Base-by-base conservation (phyloP, 2,888 invertebrate species). In the Diadegma fenestrale region DNA sequence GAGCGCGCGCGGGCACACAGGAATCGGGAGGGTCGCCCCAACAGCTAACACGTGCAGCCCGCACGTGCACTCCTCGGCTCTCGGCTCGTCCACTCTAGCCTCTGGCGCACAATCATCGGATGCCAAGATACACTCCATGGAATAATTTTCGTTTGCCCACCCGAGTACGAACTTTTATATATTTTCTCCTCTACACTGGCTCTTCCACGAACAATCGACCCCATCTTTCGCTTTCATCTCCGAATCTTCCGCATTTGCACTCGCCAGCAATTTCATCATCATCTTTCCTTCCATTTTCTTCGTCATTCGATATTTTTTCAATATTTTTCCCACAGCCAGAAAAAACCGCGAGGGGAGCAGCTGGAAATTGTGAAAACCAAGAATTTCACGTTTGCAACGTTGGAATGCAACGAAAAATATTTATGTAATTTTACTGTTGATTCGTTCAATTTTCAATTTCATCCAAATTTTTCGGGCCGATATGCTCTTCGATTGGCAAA, bases 21-120 rank as follows among this genome's bases (percentile, higher is more conserved):
- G 92, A 90, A 92, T 92, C 91, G 91, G 92, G 92, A 92, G 93
- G 92, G 91, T 92, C 92, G 91, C 90, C 89, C 91, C 92, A 91
- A 87, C 92, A 90, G 92, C 92, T 92, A 92, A 93, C 93, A 93
- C 93, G 93, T 93, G 93, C 92, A 92, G 90, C 89, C 90, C 92
- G 93, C 93, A 93, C 93, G 93, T 93, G 93, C 93, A 93, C 93
- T 92, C 54, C 81, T 80, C 77, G 81, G 73, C 80, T 76, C 84
- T 63, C 84, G 79, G 82, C 84, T 86, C 92, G 91, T 91, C 93
- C 92, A 91, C 92, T 92, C 91, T 90, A 91, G 92, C 92, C 92
- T 92, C 91, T 89, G 92, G 92, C 92, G 90, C 89, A 90, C 92
- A 92, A 93, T 93, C 92, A 92, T 92, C 90, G 92, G 92, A 93